These are phyloP conservation scores for Mnemiopsis leidyi DNA, from an alignment of 37 sponge, comb jelly and placozoan species.

Conservation along the genomic window DNA sequence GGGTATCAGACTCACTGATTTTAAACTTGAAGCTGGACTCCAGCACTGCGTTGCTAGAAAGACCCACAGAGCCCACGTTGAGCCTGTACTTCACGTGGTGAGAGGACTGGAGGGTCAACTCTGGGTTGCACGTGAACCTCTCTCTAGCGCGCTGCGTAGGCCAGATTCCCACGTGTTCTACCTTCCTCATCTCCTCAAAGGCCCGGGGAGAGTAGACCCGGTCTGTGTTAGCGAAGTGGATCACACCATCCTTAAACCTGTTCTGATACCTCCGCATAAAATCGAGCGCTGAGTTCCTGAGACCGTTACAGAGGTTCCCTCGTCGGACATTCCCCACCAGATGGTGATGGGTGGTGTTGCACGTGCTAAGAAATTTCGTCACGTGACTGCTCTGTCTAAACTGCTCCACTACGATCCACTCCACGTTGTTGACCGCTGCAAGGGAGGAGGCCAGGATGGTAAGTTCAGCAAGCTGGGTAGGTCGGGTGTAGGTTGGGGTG, in stretches of 20 bases:
- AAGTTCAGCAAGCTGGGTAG: slow-evolving; percentile 94
- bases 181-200: slow-evolving; percentile 80
- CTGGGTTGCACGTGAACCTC: neutral
- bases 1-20: neutral
- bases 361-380: slow-evolving; percentile 66
- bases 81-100: neutral
- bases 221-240: slow-evolving; percentile 95
- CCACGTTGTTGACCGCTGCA: slow-evolving; percentile 76
- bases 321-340: neutral
- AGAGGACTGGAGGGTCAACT: neutral
- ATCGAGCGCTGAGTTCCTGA: neutral
- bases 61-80: neutral
- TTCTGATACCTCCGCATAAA: neutral
- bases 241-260: slow-evolving; percentile 69
- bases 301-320: neutral
- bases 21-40: neutral
- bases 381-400: slow-evolving; percentile 79
- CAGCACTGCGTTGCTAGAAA: neutral
- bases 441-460: slow-evolving; percentile 83
- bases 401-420: slow-evolving; percentile 92
- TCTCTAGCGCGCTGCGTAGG: neutral
- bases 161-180: neutral
- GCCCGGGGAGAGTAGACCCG: slow-evolving; percentile 81
- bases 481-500: slow-evolving; percentile 90
- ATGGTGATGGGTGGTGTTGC: neutral